These are phyloP conservation scores for Malacoraja senta DNA, from an alignment of 2,797 vertebrate species.

Conservation along the genomic window DNA sequence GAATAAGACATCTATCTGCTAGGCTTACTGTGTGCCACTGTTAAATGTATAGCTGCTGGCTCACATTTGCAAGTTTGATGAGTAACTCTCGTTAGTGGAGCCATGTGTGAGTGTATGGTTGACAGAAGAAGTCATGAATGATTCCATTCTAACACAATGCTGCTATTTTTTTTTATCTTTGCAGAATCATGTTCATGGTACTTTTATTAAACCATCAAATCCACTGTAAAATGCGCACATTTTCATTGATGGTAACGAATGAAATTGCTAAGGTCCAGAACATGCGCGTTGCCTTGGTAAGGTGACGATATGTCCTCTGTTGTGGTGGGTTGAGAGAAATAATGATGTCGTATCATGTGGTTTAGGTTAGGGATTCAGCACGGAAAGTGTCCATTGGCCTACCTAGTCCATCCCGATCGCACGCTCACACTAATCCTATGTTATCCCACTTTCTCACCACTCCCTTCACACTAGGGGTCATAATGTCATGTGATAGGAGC, in stretches of 20 bases:
- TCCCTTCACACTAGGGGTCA: no score
- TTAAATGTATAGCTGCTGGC: background rate
- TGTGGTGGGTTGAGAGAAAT: background rate
- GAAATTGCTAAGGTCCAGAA: background rate
- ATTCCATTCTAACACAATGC: conserved; percentile 6
- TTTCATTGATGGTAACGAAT: background rate
- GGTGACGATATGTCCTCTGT: background rate
- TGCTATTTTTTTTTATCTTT: background rate
- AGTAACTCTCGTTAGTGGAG: background rate
- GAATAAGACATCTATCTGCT: background rate
- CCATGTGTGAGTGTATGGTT: background rate
- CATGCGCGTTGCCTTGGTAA: background rate
- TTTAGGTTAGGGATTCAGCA: no score
- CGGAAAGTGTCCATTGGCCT: no score
- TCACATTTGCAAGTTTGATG: background rate
- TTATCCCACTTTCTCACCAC: no score
- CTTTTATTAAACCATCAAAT: background rate
- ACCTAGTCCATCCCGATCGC: no score
- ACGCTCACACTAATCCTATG: no score
- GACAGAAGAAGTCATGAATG: background rate
- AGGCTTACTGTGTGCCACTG: no score
- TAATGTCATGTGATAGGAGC: no score
- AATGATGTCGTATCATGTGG: background rate
- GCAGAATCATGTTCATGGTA: background rate
- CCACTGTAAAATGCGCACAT: background rate